Evolutionary conservation across 2,888 invertebrate species (phyloP).

Genomic region (Micoletzkya japonica): DNA sequence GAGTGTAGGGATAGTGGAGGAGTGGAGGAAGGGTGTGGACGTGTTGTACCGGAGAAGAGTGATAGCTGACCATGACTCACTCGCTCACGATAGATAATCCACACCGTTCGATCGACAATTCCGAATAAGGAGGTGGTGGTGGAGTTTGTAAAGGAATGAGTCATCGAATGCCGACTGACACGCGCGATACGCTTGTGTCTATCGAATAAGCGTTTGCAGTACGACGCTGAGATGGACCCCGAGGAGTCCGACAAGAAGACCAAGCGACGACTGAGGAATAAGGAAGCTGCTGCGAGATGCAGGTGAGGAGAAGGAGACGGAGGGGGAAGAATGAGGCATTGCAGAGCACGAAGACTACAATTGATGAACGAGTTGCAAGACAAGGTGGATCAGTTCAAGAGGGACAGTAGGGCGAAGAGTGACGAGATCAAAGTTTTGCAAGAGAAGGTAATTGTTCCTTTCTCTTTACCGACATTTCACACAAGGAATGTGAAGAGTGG

Average conservation of each 20-base stretch:
- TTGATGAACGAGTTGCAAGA: conserved; percentile 26
- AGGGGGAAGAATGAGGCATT: conserved; percentile 1
- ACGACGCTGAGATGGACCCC: conserved; percentile 22
- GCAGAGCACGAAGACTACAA: conserved; percentile 13
- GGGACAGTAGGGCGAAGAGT: conserved; percentile 5
- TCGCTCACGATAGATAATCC: not conserved
- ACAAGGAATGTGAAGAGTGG: not conserved
- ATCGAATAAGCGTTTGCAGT: conserved; percentile 14
- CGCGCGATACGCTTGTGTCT: too few species aligned
- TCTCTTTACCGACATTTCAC: not conserved
- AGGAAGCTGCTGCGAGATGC: conserved; percentile 27
- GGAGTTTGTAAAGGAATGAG: too few species aligned
- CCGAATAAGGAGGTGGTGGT: too few species aligned
- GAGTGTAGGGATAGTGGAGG: conserved; percentile 9
- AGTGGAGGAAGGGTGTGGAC: too few species aligned
- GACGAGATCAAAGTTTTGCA: conserved; percentile 10
- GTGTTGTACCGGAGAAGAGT: too few species aligned
- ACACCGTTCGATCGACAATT: not conserved
- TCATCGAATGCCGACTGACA: not conserved
- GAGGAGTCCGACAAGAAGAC: conserved; percentile 26
- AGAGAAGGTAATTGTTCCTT: conserved; percentile 11
- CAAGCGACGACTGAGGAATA: conserved; percentile 23
- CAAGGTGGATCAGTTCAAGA: conserved; percentile 25
- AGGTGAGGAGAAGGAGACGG: conserved; percentile 15
- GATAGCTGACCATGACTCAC: not conserved